Evolutionary conservation across 2,888 invertebrate genomes (phyloP), one percentile per base, ranked within the genome.

Genomic region (Acanthosoma haemorrhoidale): DNA sequence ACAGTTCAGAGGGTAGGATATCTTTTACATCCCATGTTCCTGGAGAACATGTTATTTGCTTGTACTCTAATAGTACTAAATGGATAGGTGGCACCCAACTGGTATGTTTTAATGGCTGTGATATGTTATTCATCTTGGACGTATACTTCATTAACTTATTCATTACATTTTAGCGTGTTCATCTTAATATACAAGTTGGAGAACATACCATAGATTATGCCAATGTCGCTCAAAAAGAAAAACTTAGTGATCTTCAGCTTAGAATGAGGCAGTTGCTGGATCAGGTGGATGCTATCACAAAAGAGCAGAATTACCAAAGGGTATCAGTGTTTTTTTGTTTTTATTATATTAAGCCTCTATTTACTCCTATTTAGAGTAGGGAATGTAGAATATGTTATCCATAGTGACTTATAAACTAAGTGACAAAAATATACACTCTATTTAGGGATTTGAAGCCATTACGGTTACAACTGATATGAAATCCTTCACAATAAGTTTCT

Each of bases 221-320:
- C 18, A 93, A 95, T 82, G 91, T 99, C 67, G 97, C 96, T 2
- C 94, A 96, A 78, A 97, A 95, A 79, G 99, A 99, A 80, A 99
- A 98, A 80, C 83, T 99, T 66, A 89, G 94, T 1, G 97, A 99
- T 80, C 82, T 99, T 13, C 96, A 99, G 80, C 83, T 99, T 66
- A 86, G 99, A 77, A 91, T 99, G 72, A 86, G 97, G 61, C 98
- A 99, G 80, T 83, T 99, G 18, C 82, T 98, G 13, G 96, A 97
- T 81, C 98, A 99, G 84, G 96, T 97, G 0, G 97, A 97, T 74
- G 98, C 99, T 82, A 98, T 99, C 73, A 94, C 95, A n/a, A 99
- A 98, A 81, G 98, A 99, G 80, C 98, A 99, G 80, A 97, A 95
- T 81, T 99, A 99, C 81, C 99, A 99, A 80, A 87, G 97, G 81